Percentiles rank a stretch among this genome's conserved stretches.
Evolutionary conservation across 2,113 vertebrate species (phyloP).

Genomic region (Zosterops japonicus): DNA sequence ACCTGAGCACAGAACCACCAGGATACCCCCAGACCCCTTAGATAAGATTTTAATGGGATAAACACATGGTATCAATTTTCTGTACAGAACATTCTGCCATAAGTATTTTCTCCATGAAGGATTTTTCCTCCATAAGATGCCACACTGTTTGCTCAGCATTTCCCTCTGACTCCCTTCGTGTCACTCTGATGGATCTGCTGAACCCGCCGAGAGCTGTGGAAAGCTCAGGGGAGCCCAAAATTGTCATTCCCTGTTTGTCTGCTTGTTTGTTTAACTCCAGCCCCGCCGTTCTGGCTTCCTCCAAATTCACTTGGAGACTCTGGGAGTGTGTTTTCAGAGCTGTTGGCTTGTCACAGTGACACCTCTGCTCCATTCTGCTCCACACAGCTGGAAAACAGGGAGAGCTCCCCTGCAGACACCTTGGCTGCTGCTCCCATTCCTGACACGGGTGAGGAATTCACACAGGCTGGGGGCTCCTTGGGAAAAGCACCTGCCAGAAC

Average conservation of each 20-base stretch:
- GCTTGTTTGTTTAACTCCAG: not conserved
- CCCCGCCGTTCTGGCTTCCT: not conserved
- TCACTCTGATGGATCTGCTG: not conserved
- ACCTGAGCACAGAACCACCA: not conserved
- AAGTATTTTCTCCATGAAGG: not conserved
- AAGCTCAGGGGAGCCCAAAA: not conserved
- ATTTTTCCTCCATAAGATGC: not conserved
- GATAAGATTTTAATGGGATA: not conserved
- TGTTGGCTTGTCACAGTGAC: not conserved
- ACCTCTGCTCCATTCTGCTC: not conserved
- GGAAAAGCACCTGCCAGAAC: not conserved
- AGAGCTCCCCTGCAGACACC: not conserved
- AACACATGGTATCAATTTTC: not conserved
- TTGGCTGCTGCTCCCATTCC: not conserved
- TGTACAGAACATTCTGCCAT: not conserved
- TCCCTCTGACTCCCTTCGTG: not conserved
- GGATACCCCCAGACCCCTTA: not conserved
- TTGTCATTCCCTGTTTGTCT: not conserved
- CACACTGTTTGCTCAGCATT: not conserved
- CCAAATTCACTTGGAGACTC: not conserved
- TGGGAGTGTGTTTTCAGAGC: not conserved
- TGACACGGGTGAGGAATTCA: not conserved
- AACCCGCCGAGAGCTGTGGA: accelerated
- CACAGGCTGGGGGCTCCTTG: not conserved
- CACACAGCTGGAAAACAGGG: not conserved